Evolutionary conservation across 2,113 vertebrate genomes (phyloP), one percentile per base, ranked within the genome.

Genomic region (Azemiops feae): DNA sequence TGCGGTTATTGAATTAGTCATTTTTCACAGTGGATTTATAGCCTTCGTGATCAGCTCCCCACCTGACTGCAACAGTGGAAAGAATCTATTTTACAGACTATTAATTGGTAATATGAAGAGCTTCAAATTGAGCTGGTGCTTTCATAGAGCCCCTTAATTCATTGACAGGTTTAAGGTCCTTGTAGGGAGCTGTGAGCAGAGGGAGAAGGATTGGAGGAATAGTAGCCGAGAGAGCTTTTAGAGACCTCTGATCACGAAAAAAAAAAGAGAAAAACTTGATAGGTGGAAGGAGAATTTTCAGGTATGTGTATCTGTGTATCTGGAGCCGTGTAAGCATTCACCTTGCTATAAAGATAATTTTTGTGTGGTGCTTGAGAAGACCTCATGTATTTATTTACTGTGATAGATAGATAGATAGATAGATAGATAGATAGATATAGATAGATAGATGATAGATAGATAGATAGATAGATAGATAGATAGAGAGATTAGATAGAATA

Each of bases 41-140:
- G 91, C 52, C 20, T 85, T 94, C 22, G 34, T 96, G 94, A 95
- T 92, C 95, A 96, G 89, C 85, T 96, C 94, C 94, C 93, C 95
- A 95, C 95, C 95, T 96, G 93, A 96, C 91, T 91, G 25, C 89
- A 64, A 50, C n/a, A 93, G 91, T 60, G 93, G 91, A 94, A 91
- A 94, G 93, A 95, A 92, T 93, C 55, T 52, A 30, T 96, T 95
- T 96, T 96, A 91, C 92, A 93, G 95, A 43, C 95, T 93, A 92
- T 96, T 96, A 94, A 94, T 95, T 94, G 94, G 90, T 91, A 64
- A 64, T 96, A 55, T 95, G 94, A 95, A 95, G 89, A 91, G 95
- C 93, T 96, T 93, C 89, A 89, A 94, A 94, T 96, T 93, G 95
- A 97, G 92, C 92, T 92, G 69, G 93, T 96, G 95, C 93, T 96